phyloP scores from a whole-genome alignment of 2,797 vertebrate species.

The Mergus octosetaceus region DNA sequence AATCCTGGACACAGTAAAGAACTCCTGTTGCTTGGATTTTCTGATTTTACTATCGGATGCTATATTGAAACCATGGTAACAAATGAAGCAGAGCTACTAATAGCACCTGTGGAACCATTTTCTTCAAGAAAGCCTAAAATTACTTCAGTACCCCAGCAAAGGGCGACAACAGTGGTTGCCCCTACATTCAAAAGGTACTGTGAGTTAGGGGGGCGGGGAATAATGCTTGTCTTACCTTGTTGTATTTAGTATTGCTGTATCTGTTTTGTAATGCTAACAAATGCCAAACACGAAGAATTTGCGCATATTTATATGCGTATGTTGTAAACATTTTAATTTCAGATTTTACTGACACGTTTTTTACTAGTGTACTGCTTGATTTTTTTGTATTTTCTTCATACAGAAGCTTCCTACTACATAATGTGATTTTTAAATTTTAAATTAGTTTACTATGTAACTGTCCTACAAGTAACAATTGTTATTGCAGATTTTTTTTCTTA shows the following conservation, averaged over 20 bases:
- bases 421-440: not conserved
- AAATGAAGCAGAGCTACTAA: constrained; percentile 80
- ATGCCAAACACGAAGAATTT: not conserved
- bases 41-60: constrained; percentile 87
- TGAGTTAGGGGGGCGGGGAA: not conserved
- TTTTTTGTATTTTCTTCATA: not conserved
- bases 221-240: not conserved
- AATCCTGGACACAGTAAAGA: constrained; percentile 86
- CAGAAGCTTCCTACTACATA: not conserved
- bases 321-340: not conserved
- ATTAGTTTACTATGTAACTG: not conserved
- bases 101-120: constrained; percentile 80
- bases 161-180: constrained; percentile 51
- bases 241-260: not conserved
- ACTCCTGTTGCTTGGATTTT: constrained; percentile 90
- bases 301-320: not conserved
- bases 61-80: constrained; percentile 84
- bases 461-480: not conserved
- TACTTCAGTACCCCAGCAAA: not conserved
- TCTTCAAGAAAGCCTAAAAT: constrained; percentile 45
- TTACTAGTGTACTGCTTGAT: not conserved
- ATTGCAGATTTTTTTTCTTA: not conserved
- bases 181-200: constrained; percentile 73
- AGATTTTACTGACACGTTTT: not conserved
- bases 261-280: not conserved